Conservation (phyloP, 2,797 vertebrate genomes). For the Sphaeramia orbicularis region DNA sequence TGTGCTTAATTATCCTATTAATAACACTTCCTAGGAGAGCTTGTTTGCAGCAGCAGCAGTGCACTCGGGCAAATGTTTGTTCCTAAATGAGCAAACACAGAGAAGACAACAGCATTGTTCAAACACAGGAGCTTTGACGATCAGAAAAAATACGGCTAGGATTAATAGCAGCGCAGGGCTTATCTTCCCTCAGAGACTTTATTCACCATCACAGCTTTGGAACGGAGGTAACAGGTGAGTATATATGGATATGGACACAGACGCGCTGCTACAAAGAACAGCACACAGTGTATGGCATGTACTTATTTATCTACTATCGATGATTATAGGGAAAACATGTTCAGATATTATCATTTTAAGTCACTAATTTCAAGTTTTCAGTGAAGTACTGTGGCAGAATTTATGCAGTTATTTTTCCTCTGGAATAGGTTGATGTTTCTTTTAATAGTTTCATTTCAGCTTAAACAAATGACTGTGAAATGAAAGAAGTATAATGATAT, state of each 20-base stretch:
- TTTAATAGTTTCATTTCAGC: slow-evolving; percentile 40
- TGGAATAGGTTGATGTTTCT: slow-evolving; percentile 51
- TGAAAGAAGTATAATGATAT: slow-evolving; percentile 56
- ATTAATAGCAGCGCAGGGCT: slow-evolving; percentile 79
- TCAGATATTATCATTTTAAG: slow-evolving; percentile 32
- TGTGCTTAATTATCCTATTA: slow-evolving; percentile 99
- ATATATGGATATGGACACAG: slow-evolving; percentile 18
- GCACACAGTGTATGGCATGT: too few species aligned
- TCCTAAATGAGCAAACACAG: slow-evolving; percentile 97
- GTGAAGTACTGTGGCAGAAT: slow-evolving; percentile 36
- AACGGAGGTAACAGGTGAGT: slow-evolving; percentile 49
- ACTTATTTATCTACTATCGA: slow-evolving; percentile 33
- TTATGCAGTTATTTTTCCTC: slow-evolving; percentile 43
- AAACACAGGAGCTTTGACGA: slow-evolving; percentile 85
- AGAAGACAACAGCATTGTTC: slow-evolving; percentile 92
- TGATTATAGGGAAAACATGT: slow-evolving; percentile 10
- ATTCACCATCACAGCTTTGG: slow-evolving; percentile 38
- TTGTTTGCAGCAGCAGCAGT: slow-evolving; percentile 86
- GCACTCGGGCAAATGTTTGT: slow-evolving; percentile 98
- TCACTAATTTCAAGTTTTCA: slow-evolving; percentile 45
- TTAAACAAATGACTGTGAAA: slow-evolving; percentile 51
- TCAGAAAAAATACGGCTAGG: slow-evolving; percentile 73
- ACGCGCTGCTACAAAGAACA: too few species aligned
- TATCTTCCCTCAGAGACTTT: slow-evolving; percentile 60
- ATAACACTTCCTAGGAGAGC: slow-evolving; percentile 97